Evolutionary conservation across 2,888 invertebrate species (phyloP).

Genomic region (Dichetophora obliterata): DNA sequence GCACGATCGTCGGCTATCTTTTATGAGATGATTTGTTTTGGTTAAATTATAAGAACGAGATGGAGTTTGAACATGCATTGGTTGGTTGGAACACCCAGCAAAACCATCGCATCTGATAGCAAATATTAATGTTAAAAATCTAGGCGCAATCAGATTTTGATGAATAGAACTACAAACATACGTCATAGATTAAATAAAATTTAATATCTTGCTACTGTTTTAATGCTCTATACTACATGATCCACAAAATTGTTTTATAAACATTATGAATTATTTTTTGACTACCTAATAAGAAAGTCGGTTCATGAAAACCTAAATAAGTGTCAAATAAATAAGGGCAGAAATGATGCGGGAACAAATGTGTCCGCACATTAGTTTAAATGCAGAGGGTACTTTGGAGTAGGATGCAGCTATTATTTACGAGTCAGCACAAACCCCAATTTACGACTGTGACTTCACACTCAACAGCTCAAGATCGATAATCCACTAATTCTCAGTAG

Average conservation of each 20-base stretch:
- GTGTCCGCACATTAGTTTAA: constrained; percentile 13
- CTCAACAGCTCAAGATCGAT: constrained; percentile 17
- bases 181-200: background rate
- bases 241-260: constrained; percentile 30
- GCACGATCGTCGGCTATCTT: constrained; percentile 47
- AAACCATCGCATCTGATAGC: background rate
- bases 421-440: constrained; percentile 16
- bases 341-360: constrained; percentile 22
- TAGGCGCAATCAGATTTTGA: background rate
- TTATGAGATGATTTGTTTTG: constrained; percentile 32
- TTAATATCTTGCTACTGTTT: background rate
- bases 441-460: constrained; percentile 5
- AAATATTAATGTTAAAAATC: background rate
- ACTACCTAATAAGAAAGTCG: constrained; percentile 5
- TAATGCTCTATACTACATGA: background rate
- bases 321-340: constrained; percentile 8
- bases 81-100: background rate
- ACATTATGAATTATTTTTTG: constrained; percentile 25
- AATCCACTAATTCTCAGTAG: constrained; percentile 14
- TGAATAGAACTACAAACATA: background rate
- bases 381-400: background rate
- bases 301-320: constrained; percentile 12
- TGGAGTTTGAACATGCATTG: background rate
- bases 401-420: background rate
- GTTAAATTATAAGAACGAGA: background rate